phyloP scores from a whole-genome alignment of 2,797 vertebrate genomes.

The Silurus aristotelis region DNA sequence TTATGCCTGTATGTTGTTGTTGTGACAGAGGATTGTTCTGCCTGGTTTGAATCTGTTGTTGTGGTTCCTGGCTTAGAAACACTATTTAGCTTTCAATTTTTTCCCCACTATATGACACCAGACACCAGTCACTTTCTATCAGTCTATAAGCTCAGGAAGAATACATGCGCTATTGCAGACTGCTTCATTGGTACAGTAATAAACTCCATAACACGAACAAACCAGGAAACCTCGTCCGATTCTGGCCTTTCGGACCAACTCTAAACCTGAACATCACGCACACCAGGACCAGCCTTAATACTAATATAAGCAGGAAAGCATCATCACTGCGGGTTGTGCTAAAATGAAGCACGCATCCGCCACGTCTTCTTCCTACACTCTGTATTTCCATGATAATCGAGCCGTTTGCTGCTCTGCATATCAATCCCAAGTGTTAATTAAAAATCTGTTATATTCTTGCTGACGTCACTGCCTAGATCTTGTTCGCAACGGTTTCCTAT shows the following conservation, averaged over 20 bases:
- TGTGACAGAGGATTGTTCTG: background rate
- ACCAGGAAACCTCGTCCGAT: background rate
- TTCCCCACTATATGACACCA: background rate
- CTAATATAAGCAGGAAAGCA: constrained; percentile 32
- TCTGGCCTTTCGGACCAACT: background rate
- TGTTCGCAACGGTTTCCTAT: constrained; percentile 54
- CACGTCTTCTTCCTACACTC: constrained; percentile 57
- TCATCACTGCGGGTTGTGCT: background rate
- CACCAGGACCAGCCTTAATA: background rate
- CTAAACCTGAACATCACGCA: background rate
- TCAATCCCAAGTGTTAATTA: constrained; percentile 83
- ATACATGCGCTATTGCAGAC: background rate
- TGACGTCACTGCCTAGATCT: constrained; percentile 61
- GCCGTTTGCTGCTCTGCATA: constrained; percentile 72
- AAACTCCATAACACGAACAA: background rate
- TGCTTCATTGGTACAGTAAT: background rate
- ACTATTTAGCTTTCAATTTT: background rate
- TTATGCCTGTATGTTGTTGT: background rate
- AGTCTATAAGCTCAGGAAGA: background rate
- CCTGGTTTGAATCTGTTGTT: background rate
- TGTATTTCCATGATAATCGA: constrained; percentile 80
- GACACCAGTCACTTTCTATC: background rate
- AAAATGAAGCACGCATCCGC: constrained; percentile 22
- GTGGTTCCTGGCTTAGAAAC: background rate
- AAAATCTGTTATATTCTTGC: constrained; percentile 80